phyloP scores from a whole-genome alignment of 2,888 invertebrate genomes.

The Pterostichus niger region DNA sequence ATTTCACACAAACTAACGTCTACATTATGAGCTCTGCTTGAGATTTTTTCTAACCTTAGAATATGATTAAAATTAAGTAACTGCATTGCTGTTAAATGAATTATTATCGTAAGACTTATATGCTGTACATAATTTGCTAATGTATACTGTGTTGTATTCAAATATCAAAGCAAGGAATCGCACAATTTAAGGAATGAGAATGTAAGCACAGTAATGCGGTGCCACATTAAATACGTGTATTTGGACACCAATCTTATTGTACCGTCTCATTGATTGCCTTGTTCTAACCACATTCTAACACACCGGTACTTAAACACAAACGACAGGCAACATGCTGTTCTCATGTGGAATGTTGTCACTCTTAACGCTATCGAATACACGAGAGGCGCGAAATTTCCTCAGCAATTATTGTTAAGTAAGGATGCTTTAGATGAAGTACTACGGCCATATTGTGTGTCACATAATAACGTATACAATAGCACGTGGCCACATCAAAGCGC shows the following conservation, averaged over 20 bases:
- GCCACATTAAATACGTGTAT: slow-evolving; percentile 17
- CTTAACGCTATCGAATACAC: slow-evolving; percentile 65
- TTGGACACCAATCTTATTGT: slow-evolving; percentile 38
- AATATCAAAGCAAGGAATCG: slow-evolving; percentile 19
- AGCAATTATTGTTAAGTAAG: slow-evolving; percentile 66
- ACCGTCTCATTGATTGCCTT: slow-evolving; percentile 13
- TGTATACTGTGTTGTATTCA: slow-evolving; percentile 1
- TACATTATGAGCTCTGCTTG: slow-evolving; percentile 24
- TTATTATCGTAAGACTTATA: no score
- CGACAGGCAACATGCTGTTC: slow-evolving; percentile 59
- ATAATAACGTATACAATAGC: slow-evolving; percentile 59
- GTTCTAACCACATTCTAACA: slow-evolving; percentile 27
- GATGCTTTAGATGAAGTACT: slow-evolving; percentile 61
- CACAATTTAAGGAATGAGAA: slow-evolving; percentile 15
- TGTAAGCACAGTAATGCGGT: slow-evolving; percentile 6
- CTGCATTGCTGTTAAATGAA: no score
- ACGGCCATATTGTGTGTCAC: slow-evolving; percentile 61
- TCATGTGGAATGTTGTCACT: slow-evolving; percentile 55
- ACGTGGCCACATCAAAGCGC: slow-evolving; percentile 32
- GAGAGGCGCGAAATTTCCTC: slow-evolving; percentile 49
- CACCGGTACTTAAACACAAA: slow-evolving; percentile 56
- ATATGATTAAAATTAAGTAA: no score
- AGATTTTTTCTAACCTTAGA: not conserved
- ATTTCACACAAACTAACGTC: slow-evolving; percentile 16
- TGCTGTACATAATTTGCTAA: not conserved